Percentiles rank a stretch among this genome's conserved stretches.
phyloP scores from a whole-genome alignment of 2,113 vertebrate genomes.

The Scomber scombrus region DNA sequence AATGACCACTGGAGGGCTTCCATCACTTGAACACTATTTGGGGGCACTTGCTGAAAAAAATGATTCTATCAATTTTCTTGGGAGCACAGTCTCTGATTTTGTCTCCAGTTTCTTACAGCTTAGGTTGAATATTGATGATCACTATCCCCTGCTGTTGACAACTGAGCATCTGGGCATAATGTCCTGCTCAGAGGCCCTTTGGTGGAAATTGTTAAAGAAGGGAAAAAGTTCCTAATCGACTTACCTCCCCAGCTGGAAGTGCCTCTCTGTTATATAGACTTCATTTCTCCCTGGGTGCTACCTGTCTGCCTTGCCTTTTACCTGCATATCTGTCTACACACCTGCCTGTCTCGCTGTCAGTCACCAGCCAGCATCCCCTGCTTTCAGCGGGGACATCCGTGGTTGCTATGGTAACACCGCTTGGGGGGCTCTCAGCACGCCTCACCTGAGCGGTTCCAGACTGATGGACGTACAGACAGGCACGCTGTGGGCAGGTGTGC shows the following conservation, averaged over 20 bases:
- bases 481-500: constrained; percentile 44
- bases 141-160: no score
- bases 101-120: no score
- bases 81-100: no score
- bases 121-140: no score
- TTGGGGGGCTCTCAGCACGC: constrained; percentile 1
- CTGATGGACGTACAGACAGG: constrained; percentile 43
- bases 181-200: no score
- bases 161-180: no score
- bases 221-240: background rate
- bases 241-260: background rate
- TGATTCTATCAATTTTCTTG: no score
- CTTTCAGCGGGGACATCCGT: constrained; percentile 43
- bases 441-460: constrained; percentile 72
- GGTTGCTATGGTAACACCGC: constrained; percentile 70
- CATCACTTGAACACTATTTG: no score
- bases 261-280: background rate
- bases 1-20: no score
- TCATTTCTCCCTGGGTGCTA: background rate
- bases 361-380: constrained; percentile 28
- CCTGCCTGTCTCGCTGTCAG: constrained; percentile 30
- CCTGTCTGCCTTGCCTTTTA: constrained; percentile 5
- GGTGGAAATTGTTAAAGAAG: background rate
- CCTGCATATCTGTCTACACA: constrained; percentile 7
- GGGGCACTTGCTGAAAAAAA: no score